Evolutionary conservation across 2,113 vertebrate genomes (phyloP).

Genomic region (Gorsachius goisagi): DNA sequence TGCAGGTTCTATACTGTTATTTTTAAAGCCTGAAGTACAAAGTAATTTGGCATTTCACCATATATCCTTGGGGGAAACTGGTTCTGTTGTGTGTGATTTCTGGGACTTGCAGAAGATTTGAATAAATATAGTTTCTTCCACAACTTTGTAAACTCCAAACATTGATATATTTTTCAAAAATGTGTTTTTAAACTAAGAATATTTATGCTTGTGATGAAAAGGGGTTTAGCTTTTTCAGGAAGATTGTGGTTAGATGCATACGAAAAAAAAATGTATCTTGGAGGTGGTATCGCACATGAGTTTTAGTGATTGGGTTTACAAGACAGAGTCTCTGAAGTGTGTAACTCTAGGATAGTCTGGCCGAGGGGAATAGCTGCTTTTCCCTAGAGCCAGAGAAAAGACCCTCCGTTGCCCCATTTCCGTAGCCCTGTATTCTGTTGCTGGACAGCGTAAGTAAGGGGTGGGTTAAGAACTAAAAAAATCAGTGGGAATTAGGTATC

Average conservation of each 20-base stretch:
- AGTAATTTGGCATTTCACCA: constrained; percentile 44
- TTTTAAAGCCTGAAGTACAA: constrained; percentile 50
- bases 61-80: constrained; percentile 5
- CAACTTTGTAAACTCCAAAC: neutral
- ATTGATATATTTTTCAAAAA: neutral
- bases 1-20: constrained; percentile 46
- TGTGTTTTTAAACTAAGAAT: neutral
- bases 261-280: neutral
- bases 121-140: neutral
- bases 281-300: neutral
- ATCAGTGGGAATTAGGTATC: neutral
- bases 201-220: neutral
- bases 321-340: neutral
- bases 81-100: neutral
- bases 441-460: neutral
- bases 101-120: neutral
- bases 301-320: neutral
- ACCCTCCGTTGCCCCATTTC: neutral
- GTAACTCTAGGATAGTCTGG: neutral
- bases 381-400: neutral
- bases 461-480: neutral
- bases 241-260: neutral
- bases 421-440: neutral
- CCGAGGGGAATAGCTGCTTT: neutral
- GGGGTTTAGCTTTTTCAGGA: neutral